phyloP scores from a whole-genome alignment of 2,797 vertebrate species.

The Mormyrus proboscirostris region DNA sequence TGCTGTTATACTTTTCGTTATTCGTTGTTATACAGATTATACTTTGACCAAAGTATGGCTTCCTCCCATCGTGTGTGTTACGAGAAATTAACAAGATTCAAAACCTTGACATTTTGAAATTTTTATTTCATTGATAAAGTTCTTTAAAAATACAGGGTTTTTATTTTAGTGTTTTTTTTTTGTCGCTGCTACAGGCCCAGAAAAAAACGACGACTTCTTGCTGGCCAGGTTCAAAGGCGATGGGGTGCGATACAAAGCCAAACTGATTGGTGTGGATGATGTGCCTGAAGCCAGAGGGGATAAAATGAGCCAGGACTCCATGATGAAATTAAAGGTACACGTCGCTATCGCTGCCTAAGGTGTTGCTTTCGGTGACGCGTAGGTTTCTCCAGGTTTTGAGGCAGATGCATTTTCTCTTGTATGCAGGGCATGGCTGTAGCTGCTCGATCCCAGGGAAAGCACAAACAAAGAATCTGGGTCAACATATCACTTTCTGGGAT shows the following conservation, averaged over 20 bases:
- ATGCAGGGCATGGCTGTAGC: conserved; percentile 85
- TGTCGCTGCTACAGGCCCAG: conserved; percentile 56
- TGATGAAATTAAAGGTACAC: conserved; percentile 97
- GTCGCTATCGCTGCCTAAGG: not conserved
- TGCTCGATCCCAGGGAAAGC: conserved; percentile 89
- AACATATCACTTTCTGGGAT: conserved; percentile 90
- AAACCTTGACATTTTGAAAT: not conserved
- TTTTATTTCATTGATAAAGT: not conserved
- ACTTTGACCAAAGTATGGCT: not conserved
- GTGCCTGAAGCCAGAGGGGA: conserved; percentile 88
- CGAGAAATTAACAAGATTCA: not conserved
- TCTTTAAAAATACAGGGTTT: not conserved
- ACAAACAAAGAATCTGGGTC: conserved; percentile 93
- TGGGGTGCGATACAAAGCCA: conserved; percentile 91
- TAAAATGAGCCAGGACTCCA: conserved; percentile 98
- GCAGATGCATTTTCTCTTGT: conserved; percentile 18
- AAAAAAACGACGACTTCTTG: conserved; percentile 91
- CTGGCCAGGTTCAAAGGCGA: conserved; percentile 87
- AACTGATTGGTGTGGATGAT: conserved; percentile 90
- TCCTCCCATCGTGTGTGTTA: not conserved
- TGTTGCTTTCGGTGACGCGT: not conserved
- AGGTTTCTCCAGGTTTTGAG: not conserved
- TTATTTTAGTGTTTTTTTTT: not conserved
- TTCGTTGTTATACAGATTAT: not conserved
- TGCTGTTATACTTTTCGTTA: not conserved